Base-by-base conservation (phyloP, 2,113 vertebrate genomes). In the Xiphorhynchus elegans region DNA sequence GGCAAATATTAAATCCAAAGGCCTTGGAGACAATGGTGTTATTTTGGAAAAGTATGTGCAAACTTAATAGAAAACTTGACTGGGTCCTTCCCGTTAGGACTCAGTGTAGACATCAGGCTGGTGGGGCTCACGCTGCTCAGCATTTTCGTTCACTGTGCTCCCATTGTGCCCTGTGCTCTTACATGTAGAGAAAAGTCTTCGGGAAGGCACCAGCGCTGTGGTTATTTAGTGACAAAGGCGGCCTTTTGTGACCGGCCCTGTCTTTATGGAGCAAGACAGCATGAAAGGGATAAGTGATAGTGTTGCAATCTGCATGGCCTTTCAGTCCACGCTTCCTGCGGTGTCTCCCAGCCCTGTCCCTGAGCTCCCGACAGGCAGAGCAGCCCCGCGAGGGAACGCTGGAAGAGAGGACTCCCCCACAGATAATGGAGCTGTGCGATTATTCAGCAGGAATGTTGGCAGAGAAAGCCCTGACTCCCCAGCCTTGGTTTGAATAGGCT, bases 401-500 rank as follows among this genome's bases (percentile, higher is more conserved):
- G 92, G 40, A 42, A 50, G 44, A 84, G 94, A 83, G 86, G 95
- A 95, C 97, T 98, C 96, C 96, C 95, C 69, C 96, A 92, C 88
- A 95, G 90, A 97, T 96, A 95, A 96, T 87, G 95, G 95, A 97
- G 97, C 91, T 85, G 81, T 91, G 97, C 21, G 77, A 94, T 97
- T 97, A 95, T 97, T 90, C 97, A 89, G 97, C 95, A 97, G 96
- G 97, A 97, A 97, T 97, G 96, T 89, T 98, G 97, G 98, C 97
- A 95, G 77, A 69, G 84, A 91, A 78, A 96, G 72, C 81, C 84
- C 66, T 82, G 73, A 95, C 96, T 97, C 96, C 98, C 97, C 92
- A 84, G 87, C 79, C 84, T 90, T 79, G 59, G 93, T 95, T 91
- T 97, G 94, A 97, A 97, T 75, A 97, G 94, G 70, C 95, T 94